Evolutionary conservation across 1,140 invertebrate species (phyloP).

Genomic region (Tetramorium alpestre): DNA sequence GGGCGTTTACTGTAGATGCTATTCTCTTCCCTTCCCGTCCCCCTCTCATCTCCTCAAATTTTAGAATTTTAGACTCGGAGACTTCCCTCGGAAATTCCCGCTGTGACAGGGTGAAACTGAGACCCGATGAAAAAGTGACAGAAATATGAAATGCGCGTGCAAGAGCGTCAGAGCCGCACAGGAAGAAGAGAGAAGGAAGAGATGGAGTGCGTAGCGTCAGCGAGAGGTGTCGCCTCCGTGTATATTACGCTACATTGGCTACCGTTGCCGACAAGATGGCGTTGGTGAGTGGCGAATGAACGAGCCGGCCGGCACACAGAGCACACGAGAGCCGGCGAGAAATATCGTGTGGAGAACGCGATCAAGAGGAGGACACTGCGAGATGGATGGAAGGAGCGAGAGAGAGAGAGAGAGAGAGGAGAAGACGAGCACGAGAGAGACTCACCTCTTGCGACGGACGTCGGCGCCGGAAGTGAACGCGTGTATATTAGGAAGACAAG

Average conservation of each 20-base stretch:
- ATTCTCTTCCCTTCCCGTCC: too few species aligned
- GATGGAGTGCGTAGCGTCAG: neutral
- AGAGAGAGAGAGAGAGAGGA: neutral
- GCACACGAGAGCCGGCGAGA: neutral
- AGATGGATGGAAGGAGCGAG: neutral
- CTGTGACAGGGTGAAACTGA: too few species aligned
- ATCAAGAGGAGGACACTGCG: neutral
- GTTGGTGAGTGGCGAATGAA: constrained; percentile 36
- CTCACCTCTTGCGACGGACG: neutral
- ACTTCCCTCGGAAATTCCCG: too few species aligned
- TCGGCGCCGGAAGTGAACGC: constrained; percentile 18
- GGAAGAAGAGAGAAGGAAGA: neutral
- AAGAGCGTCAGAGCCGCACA: neutral
- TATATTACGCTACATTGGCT: constrained; percentile 30
- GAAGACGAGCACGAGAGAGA: neutral
- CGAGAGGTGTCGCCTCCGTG: constrained; percentile 68
- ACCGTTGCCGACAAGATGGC: constrained; percentile 69
- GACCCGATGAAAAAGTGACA: too few species aligned
- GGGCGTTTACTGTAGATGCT: too few species aligned
- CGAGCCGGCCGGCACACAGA: constrained; percentile 8
- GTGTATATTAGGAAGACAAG: neutral
- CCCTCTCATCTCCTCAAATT: too few species aligned
- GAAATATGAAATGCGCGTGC: too few species aligned
- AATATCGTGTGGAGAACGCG: neutral
- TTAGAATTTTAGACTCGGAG: too few species aligned